Conservation (phyloP, 2,888 invertebrate species). For the Callosobruchus maculatus region DNA sequence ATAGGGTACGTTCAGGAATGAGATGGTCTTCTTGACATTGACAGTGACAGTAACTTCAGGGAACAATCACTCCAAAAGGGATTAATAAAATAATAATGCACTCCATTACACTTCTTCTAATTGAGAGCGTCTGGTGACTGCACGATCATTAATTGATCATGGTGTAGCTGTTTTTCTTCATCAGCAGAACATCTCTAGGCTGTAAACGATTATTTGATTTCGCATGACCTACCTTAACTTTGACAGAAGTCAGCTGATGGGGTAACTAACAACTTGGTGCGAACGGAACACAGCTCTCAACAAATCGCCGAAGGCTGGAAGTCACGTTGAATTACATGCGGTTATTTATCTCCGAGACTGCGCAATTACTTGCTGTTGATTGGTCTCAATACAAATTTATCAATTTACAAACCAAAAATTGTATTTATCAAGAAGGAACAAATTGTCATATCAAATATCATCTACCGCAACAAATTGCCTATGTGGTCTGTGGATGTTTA, state of each 20-base stretch:
- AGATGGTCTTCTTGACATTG: not conserved
- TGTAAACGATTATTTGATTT: too few relatives aligned
- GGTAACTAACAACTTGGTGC: too few relatives aligned
- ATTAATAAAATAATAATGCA: too few relatives aligned
- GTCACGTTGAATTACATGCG: constrained; percentile 1
- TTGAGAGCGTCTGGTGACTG: too few relatives aligned
- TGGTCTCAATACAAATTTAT: not conserved
- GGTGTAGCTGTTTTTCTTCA: too few relatives aligned
- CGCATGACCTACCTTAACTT: too few relatives aligned
- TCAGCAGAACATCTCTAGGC: too few relatives aligned
- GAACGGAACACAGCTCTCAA: not conserved
- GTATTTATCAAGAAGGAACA: not conserved
- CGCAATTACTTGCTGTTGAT: not conserved
- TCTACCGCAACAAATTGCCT: not conserved
- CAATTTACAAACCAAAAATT: not conserved
- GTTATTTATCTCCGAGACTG: not conserved
- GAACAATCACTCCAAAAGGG: not conserved
- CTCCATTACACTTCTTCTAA: too few relatives aligned
- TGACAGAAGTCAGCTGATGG: too few relatives aligned
- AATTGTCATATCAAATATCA: not conserved
- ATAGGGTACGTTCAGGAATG: not conserved
- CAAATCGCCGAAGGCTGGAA: not conserved
- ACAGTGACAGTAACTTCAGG: not conserved
- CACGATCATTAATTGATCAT: too few relatives aligned
- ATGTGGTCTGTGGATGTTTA: too few relatives aligned